These are phyloP conservation scores for Noctua fimbriata DNA, from an alignment of 2,888 invertebrate species.

Conservation along the genomic window DNA sequence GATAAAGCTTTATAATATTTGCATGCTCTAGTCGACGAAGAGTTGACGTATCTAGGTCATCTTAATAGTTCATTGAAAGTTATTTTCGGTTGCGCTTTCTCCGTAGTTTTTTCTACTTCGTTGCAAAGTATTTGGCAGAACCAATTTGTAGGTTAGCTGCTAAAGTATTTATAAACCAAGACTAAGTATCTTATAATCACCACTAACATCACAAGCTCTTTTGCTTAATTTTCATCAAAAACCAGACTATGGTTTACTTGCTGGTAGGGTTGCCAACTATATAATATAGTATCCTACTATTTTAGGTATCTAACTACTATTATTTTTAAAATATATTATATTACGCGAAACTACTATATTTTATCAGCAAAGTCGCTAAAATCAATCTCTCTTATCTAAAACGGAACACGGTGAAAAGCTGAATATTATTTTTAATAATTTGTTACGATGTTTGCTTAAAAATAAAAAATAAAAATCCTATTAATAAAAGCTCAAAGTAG, in stretches of 20 bases:
- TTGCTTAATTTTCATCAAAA: not conserved
- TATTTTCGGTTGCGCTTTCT: constrained; percentile 56
- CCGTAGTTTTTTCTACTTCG: constrained; percentile 42
- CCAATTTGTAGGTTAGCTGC: not conserved
- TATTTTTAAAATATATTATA: too few species aligned
- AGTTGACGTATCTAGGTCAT: constrained; percentile 58
- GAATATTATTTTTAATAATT: too few species aligned
- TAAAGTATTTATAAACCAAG: not conserved
- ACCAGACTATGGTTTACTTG: not conserved
- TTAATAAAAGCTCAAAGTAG: too few species aligned
- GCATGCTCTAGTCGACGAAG: constrained; percentile 37
- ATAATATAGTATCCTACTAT: too few species aligned
- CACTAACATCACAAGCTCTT: not conserved
- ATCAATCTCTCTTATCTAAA: too few species aligned
- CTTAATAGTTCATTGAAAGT: constrained; percentile 52
- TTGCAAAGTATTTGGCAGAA: constrained; percentile 23
- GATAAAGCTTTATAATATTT: constrained; percentile 32
- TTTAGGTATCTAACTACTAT: too few species aligned
- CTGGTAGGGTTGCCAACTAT: too few species aligned
- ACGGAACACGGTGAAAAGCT: too few species aligned
- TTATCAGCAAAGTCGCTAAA: too few species aligned
- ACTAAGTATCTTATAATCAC: not conserved
- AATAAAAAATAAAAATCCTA: too few species aligned
- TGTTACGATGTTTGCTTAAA: too few species aligned
- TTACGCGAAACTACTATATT: too few species aligned